Evolutionary conservation across 2,113 vertebrate species (phyloP), one percentile per base, ranked within the genome.

Genomic region (Phrynosoma blainvillii): DNA sequence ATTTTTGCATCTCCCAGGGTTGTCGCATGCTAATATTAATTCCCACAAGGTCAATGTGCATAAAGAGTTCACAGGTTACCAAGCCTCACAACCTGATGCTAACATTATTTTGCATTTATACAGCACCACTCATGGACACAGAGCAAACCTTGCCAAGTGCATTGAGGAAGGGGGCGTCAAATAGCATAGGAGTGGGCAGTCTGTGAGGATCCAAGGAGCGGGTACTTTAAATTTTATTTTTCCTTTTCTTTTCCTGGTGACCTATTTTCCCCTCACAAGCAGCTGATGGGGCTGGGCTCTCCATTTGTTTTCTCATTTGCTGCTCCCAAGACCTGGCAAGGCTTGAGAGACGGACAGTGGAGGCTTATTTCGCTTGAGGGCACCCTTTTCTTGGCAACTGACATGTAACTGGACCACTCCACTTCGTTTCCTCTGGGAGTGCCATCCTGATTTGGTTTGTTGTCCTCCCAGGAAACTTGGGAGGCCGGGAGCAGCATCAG

Each of bases 311-410:
- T 5, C 18, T 30, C 42, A 21, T 36, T 70, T 32, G 84, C 59
- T 21, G 30, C 5, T 78, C 32, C 16, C 36, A 5, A 16, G 25
- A 74, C 5, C 40, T 62, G 36, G 32, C 9, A 30, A 52, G 9
- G n/a, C 20, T 40, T 59, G 25, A 54, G 77, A 73, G 47, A 10
- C 40, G 27, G 47, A 14, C 30, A 25, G 54, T n/a, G 89, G 68
- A 6, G 59, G 59, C 13, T 18, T n/a, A 8, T 71, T 68, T 84
- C 84, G 84, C 88, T 86, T 82, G 85, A 79, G 88, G 84, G 88
- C 89, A 79, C 65, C 89, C 47, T 80, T 62, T 54, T 52, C 36
- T 25, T 40, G 73, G 84, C 66, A 76, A 42, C 25, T 4, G 13
- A 3, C 13, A 62, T 62, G 59, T 62, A 62, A 18, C 13, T 4